Percentiles rank a stretch among this genome's conserved stretches.
These are phyloP conservation scores for Hymenochirus boettgeri DNA, from an alignment of 2,113 vertebrate species.

Conservation along the genomic window DNA sequence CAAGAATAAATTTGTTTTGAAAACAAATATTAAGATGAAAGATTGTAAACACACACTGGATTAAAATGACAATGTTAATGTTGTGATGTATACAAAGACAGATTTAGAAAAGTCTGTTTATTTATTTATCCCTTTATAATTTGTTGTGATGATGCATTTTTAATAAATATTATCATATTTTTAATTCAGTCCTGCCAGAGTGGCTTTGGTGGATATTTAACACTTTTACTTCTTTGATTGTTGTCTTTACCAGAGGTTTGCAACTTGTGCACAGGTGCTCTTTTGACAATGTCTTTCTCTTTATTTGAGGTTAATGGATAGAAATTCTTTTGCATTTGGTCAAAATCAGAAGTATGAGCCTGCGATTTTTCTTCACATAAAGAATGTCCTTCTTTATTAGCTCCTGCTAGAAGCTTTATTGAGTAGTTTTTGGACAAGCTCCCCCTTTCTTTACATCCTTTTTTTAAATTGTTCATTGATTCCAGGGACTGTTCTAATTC, in stretches of 20 bases:
- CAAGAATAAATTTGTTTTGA: too few species aligned
- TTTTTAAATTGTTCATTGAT: conserved; percentile 43
- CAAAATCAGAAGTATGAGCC: neutral
- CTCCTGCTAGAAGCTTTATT: conserved; percentile 23
- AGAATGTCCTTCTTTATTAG: neutral
- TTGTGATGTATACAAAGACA: too few species aligned
- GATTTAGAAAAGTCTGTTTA: too few species aligned
- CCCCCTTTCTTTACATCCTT: conserved; percentile 42
- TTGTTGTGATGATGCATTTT: too few species aligned
- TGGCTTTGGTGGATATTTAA: conserved; percentile 51
- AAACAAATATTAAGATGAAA: too few species aligned
- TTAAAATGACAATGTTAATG: too few species aligned
- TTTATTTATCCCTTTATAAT: too few species aligned
- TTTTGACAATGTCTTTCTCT: conserved; percentile 21
- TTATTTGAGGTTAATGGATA: conserved; percentile 33
- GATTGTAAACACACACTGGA: too few species aligned
- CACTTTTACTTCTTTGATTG: conserved; percentile 47
- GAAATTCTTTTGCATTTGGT: conserved; percentile 9
- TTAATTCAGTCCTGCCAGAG: conserved; percentile 57
- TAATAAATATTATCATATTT: neutral
- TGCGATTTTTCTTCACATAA: neutral
- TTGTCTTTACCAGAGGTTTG: conserved; percentile 52
- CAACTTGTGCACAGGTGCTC: conserved; percentile 28
- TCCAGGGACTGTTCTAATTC: conserved; percentile 44
- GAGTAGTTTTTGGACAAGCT: conserved; percentile 21